These are phyloP conservation scores for Diceros bicornis DNA, from an alignment of 2,797 vertebrate genomes.

Conservation along the genomic window DNA sequence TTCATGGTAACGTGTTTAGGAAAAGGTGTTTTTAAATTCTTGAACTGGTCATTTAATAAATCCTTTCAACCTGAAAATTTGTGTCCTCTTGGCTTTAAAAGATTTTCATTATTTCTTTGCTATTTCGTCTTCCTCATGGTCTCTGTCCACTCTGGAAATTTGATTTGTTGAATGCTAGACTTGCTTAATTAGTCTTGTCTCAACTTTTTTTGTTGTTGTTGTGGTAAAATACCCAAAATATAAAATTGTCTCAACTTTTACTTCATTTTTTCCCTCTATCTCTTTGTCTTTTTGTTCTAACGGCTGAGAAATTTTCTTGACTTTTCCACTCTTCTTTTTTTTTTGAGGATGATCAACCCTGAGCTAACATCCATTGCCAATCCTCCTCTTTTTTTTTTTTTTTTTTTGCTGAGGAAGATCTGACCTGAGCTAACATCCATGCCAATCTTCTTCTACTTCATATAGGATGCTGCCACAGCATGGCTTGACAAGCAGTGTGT, in stretches of 20 bases:
- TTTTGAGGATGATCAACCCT: no score
- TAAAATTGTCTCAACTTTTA: not conserved
- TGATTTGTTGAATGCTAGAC: not conserved
- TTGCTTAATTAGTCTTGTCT: not conserved
- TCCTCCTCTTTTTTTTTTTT: no score
- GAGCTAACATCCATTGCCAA: no score
- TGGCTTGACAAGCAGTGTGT: no score
- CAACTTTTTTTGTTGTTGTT: not conserved
- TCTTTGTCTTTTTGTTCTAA: slow-evolving; percentile 13
- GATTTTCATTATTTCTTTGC: slow-evolving; percentile 27
- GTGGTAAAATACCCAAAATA: not conserved
- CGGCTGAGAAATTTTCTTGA: not conserved
- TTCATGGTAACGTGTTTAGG: not conserved
- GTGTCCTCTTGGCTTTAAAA: not conserved
- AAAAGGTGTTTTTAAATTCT: slow-evolving; percentile 36
- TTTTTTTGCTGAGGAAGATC: no score
- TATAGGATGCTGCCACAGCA: no score
- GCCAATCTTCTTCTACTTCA: no score
- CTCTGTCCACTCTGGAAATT: not conserved
- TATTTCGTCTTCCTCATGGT: slow-evolving; percentile 28
- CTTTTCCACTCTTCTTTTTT: not conserved
- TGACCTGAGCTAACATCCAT: no score
- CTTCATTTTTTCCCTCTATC: not conserved
- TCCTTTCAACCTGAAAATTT: not conserved
- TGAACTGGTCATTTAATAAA: not conserved